These are phyloP conservation scores for Lapara coniferarum DNA, from an alignment of 2,888 invertebrate genomes.

Conservation along the genomic window DNA sequence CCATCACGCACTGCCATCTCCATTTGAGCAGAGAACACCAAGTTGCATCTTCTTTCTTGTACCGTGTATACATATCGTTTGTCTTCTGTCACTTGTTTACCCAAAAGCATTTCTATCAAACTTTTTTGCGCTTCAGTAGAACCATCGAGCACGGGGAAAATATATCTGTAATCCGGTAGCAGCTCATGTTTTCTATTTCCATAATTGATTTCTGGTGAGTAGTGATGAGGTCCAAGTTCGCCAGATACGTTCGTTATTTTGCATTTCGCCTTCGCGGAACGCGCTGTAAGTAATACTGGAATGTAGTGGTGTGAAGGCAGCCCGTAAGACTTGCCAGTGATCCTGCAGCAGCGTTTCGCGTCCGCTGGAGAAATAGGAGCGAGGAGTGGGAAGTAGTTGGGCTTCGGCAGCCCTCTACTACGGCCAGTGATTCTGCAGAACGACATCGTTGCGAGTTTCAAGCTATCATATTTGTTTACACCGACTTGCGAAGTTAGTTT, in stretches of 20 bases:
- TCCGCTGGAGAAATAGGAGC: conserved; percentile 93
- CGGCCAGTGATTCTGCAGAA: conserved; percentile 92
- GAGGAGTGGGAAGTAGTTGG: conserved; percentile 91
- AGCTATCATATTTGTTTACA: conserved; percentile 75
- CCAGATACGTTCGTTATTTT: conserved; percentile 86
- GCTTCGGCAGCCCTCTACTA: conserved; percentile 90
- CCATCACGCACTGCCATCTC: conserved; percentile 91
- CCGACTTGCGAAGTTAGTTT: conserved; percentile 40
- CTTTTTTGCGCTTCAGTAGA: conserved; percentile 86
- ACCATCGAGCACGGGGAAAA: conserved; percentile 88
- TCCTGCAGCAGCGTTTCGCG: conserved; percentile 90
- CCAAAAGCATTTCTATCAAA: conserved; percentile 84
- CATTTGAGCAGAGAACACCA: conserved; percentile 88
- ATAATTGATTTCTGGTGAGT: conserved; percentile 83
- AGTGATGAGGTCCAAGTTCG: conserved; percentile 85
- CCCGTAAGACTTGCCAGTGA: conserved; percentile 90
- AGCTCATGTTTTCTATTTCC: conserved; percentile 87
- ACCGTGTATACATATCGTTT: conserved; percentile 90
- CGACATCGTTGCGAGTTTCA: conserved; percentile 81
- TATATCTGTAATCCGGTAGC: conserved; percentile 88
- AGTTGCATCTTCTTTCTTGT: conserved; percentile 88
- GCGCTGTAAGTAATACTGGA: conserved; percentile 86
- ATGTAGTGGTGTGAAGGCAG: conserved; percentile 90
- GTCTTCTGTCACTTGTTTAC: conserved; percentile 83
- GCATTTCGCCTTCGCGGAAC: conserved; percentile 81